Conservation (phyloP, 2,888 invertebrate species). For the Baccha elongata region DNA sequence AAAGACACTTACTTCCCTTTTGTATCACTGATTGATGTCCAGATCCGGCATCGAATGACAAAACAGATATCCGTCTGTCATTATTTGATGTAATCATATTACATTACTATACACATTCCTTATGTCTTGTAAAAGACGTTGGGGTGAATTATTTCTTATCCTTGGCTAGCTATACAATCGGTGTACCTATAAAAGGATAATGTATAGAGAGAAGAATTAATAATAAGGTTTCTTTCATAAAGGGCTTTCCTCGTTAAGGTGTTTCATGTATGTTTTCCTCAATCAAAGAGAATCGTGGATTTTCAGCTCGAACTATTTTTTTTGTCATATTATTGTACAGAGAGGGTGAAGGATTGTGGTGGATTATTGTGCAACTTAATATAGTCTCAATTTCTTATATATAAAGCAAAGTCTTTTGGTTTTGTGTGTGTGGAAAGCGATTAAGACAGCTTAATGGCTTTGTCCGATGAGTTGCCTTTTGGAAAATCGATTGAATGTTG, state of each 20-base stretch:
- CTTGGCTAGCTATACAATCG: not conserved
- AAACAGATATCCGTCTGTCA: constrained; percentile 58
- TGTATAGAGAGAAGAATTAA: constrained; percentile 4
- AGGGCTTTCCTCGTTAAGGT: constrained; percentile 37
- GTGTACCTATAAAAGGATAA: constrained; percentile 11
- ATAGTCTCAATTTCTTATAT: constrained; percentile 10
- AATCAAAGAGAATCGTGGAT: constrained; percentile 66
- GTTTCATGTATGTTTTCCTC: constrained; percentile 47
- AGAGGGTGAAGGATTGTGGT: constrained; percentile 40
- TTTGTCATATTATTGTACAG: constrained; percentile 2
- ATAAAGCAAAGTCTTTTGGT: not conserved
- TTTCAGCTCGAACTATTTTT: constrained; percentile 53
- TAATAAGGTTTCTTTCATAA: constrained; percentile 44
- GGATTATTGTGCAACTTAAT: constrained; percentile 48
- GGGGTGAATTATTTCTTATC: constrained; percentile 22
- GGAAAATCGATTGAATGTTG: not conserved
- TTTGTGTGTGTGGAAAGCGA: constrained; percentile 15
- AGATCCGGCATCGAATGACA: constrained; percentile 61
- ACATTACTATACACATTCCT: constrained; percentile 20
- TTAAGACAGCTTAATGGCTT: constrained; percentile 6
- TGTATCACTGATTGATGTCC: constrained; percentile 61
- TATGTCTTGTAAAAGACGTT: not conserved
- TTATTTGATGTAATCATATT: constrained; percentile 62
- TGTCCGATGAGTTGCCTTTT: not conserved
- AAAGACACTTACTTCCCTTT: constrained; percentile 35